A percentile compares a stretch with the other conserved stretches of the same genome.
phyloP scores from a whole-genome alignment of 2,113 vertebrate species.

The Bostrychus sinensis region DNA sequence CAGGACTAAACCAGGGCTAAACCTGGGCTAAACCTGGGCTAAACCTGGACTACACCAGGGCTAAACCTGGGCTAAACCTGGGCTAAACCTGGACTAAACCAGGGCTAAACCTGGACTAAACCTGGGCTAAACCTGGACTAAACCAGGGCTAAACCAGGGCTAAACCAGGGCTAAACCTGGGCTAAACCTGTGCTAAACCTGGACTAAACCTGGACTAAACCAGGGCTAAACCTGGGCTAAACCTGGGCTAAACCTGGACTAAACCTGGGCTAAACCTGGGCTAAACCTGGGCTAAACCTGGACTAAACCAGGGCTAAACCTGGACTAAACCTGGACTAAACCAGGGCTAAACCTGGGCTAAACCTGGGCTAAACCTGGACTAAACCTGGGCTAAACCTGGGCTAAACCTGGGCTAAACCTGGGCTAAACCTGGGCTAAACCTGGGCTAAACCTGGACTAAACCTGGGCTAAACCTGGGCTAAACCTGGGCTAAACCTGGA shows the following conservation, averaged over 20 bases:
- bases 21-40: not conserved
- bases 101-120: too few relatives aligned
- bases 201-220: not conserved
- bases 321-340: too few relatives aligned
- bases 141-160: not conserved
- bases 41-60: not conserved
- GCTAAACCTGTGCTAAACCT: not conserved
- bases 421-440: not conserved
- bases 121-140: not conserved
- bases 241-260: not conserved
- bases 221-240: not conserved
- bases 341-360: too few relatives aligned
- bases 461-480: not conserved
- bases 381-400: not conserved
- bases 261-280: not conserved
- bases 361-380: not conserved
- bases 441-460: not conserved
- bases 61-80: not conserved
- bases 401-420: not conserved
- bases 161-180: not conserved
- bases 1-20: not conserved
- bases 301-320: too few relatives aligned
- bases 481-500: not conserved
- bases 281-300: not conserved
- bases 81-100: too few relatives aligned